Evolutionary conservation across 2,797 vertebrate species (phyloP).

Genomic region (Aphelocoma californica): DNA sequence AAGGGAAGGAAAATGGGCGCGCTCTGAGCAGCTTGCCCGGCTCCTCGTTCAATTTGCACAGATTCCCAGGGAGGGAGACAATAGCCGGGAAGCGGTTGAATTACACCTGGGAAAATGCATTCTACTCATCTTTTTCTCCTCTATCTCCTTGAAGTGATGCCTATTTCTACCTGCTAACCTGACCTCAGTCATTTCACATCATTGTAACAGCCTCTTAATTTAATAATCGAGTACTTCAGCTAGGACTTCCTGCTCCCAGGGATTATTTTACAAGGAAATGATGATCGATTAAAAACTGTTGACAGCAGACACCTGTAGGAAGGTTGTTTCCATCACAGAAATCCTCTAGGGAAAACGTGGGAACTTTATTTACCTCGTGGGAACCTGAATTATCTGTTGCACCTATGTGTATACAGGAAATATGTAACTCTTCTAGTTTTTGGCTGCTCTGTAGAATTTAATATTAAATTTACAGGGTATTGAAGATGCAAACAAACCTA

Average conservation of each 20-base stretch:
- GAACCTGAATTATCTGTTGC: neutral
- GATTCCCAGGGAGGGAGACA: constrained; percentile 79
- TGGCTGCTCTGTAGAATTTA: neutral
- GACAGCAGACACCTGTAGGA: neutral
- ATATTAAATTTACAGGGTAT: neutral
- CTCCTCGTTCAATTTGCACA: constrained; percentile 36
- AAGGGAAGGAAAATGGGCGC: constrained; percentile 54
- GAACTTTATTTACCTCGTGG: neutral
- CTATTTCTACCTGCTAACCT: constrained; percentile 59
- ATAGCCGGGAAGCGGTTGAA: constrained; percentile 72
- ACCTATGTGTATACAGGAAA: neutral
- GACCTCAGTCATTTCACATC: constrained; percentile 28
- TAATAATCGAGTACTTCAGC: neutral
- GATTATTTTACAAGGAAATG: neutral
- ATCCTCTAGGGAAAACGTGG: neutral
- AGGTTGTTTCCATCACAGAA: neutral
- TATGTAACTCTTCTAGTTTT: neutral
- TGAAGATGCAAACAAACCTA: neutral
- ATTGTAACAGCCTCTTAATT: neutral
- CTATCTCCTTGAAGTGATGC: neutral
- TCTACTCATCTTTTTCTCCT: neutral
- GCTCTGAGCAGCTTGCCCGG: constrained; percentile 61
- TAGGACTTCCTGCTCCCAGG: neutral
- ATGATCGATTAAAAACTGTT: constrained; percentile 35
- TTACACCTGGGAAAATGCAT: constrained; percentile 74